Conservation (phyloP, 2,797 vertebrate genomes). For the Cossypha dichroa region DNA sequence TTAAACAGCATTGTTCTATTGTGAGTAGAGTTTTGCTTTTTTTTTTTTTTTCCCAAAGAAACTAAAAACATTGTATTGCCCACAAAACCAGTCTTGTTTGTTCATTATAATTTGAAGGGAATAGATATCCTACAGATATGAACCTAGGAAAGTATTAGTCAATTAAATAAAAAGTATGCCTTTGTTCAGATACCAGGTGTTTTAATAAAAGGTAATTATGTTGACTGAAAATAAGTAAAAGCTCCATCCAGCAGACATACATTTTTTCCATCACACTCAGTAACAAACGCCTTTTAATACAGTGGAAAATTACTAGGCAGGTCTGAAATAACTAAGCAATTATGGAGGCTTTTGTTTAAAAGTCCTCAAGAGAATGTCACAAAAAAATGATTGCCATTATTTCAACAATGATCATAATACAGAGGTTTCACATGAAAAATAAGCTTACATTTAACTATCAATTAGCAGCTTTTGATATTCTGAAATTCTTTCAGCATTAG, state of each 20-base stretch:
- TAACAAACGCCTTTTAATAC: constrained; percentile 69
- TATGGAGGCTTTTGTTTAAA: constrained; percentile 73
- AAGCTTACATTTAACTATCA: constrained; percentile 65
- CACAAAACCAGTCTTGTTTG: neutral
- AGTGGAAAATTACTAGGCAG: constrained; percentile 73
- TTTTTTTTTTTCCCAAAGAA: neutral
- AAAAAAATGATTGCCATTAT: constrained; percentile 69
- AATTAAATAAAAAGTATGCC: constrained; percentile 16
- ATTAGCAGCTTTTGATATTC: constrained; percentile 62
- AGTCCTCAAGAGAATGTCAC: constrained; percentile 64
- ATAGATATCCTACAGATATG: neutral
- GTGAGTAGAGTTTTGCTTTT: neutral
- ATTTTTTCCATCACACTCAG: constrained; percentile 39
- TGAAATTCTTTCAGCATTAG: constrained; percentile 40
- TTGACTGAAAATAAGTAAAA: constrained; percentile 73
- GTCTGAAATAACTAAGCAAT: constrained; percentile 74
- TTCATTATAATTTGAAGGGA: constrained; percentile 10
- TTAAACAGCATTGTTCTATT: neutral
- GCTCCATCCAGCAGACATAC: constrained; percentile 36
- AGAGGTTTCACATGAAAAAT: constrained; percentile 50
- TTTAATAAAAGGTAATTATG: constrained; percentile 70
- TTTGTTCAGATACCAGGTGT: constrained; percentile 64
- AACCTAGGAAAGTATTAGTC: constrained; percentile 44
- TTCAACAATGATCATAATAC: constrained; percentile 44
- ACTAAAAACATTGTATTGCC: neutral